Evolutionary conservation across 2,797 vertebrate genomes (phyloP), one percentile per base, ranked within the genome.

Genomic region (Tokudaia tokunoshimensis): DNA sequence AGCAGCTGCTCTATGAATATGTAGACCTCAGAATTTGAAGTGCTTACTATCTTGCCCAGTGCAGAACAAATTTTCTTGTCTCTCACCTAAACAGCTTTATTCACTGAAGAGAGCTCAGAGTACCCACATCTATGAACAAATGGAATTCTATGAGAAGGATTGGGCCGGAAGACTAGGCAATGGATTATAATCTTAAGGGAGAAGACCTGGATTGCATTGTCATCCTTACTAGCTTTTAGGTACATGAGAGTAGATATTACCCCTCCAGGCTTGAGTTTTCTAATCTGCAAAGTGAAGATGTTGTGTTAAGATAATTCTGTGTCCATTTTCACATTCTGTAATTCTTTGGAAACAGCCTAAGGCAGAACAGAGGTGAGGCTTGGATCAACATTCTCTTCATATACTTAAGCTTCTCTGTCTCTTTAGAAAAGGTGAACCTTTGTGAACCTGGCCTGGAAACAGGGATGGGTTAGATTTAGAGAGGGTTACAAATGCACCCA

Each of bases 401-500:
- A 57, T 12, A 47, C 44, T 74, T 65, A 79, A 95, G 59, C 24
- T 65, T 3, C 15, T 10, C 44, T 82, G 37, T 92, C 52, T 22
- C 57, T 78, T 94, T 72, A 89, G 85, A 59, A 95, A 96, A 90
- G 3, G 0, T 81, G 82, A 94, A 31, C n/a, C 26, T 72, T 37
- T 94, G 52, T 17, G 15, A 87, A 96, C 17, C 26, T 72, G 9
- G 4, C 94, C 83, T 2, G 41, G 44, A 72, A 0, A 26, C 15
- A 55, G 76, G 87, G 29, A 31, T 59, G 47, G 6, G 11, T 78
- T 86, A 34, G 86, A 29, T 97, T 95, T 19, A 72, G 4, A 9
- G 72, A 93, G 44, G 67, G 59, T 70, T 59, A 50, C 6, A 94
- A 97, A 95, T 93, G 89, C 3, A 94, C 12, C 34, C 12, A 4